Conservation (phyloP, 2,797 vertebrate species). For the Hyperoplus immaculatus region DNA sequence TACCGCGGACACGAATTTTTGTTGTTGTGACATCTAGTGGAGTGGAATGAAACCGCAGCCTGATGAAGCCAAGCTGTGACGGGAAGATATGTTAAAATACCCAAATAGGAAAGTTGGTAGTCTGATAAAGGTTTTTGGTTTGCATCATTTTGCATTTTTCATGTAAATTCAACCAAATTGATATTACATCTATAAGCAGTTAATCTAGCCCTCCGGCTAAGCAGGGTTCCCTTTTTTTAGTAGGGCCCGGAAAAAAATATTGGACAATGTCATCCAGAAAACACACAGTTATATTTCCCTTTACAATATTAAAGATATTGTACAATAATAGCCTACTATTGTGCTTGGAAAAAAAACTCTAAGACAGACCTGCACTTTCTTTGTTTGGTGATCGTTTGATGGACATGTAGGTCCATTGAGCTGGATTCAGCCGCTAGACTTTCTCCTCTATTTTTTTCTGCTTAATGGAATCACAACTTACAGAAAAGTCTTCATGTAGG, state of each 20-base stretch:
- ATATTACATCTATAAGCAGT: background rate
- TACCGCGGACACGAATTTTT: background rate
- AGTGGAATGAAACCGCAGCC: conserved; percentile 26
- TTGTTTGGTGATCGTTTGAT: background rate
- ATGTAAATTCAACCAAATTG: background rate
- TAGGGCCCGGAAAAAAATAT: background rate
- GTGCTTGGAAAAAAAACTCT: background rate
- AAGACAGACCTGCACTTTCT: background rate
- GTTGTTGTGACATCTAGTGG: conserved; percentile 43
- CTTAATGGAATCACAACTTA: background rate
- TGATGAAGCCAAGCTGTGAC: too few relatives aligned
- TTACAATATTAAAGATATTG: background rate
- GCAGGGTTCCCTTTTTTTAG: background rate
- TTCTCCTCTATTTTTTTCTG: too few relatives aligned
- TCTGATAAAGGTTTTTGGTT: background rate
- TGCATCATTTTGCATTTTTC: background rate
- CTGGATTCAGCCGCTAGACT: background rate
- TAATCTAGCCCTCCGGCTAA: background rate
- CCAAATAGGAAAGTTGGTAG: background rate
- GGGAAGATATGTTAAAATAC: background rate
- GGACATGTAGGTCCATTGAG: background rate
- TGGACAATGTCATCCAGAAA: background rate
- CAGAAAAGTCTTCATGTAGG: background rate
- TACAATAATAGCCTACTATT: background rate
- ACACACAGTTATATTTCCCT: background rate